Conservation (phyloP, 2,797 vertebrate genomes). For the Glossophaga mutica region DNA sequence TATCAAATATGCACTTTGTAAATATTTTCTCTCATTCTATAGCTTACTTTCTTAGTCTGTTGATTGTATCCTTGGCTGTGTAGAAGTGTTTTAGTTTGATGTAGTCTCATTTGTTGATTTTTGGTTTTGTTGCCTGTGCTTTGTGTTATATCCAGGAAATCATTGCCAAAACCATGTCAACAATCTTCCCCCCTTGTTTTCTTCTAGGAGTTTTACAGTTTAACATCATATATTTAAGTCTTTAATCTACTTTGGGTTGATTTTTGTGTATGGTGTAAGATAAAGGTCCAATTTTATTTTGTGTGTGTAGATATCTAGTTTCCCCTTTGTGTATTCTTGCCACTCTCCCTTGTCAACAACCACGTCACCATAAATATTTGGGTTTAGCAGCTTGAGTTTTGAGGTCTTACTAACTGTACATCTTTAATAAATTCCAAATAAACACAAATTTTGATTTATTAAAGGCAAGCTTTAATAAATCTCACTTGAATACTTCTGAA, state of each 20-base stretch:
- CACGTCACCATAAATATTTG: background rate
- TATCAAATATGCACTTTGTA: background rate
- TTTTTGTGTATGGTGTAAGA: background rate
- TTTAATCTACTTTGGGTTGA: background rate
- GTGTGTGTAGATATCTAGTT: background rate
- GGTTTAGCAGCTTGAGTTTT: background rate
- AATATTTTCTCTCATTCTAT: background rate
- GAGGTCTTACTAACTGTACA: background rate
- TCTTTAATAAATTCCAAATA: conserved; percentile 25
- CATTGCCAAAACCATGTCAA: background rate
- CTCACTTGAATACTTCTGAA: background rate
- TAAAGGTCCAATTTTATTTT: background rate
- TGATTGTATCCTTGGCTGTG: background rate
- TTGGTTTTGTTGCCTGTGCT: background rate
- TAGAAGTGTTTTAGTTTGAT: background rate
- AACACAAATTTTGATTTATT: conserved; percentile 51
- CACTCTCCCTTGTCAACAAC: background rate
- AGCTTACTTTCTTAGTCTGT: background rate
- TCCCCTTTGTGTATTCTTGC: background rate
- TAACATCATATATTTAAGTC: background rate
- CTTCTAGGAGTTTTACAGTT: background rate
- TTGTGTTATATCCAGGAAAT: background rate
- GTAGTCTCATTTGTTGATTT: background rate
- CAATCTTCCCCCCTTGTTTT: background rate
- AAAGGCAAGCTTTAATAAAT: conserved; percentile 42